Percentiles rank a stretch among this genome's conserved stretches.
phyloP scores from a whole-genome alignment of 2,797 vertebrate species.

The Benthosema pterotum region DNA sequence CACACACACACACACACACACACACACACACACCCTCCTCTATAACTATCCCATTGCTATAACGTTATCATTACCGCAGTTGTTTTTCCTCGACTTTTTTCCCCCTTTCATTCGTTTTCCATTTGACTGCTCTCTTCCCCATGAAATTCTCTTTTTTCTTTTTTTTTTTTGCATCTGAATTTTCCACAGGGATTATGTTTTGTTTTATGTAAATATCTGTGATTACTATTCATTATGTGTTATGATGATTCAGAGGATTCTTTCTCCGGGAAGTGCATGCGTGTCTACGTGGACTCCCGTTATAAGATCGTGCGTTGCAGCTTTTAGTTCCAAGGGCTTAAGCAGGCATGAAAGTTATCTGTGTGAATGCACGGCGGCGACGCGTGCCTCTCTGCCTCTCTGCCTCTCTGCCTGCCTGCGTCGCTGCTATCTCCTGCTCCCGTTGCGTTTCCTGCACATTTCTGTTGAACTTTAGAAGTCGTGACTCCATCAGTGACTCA shows the following conservation, averaged over 20 bases:
- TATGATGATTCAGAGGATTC: slow-evolving; percentile 70
- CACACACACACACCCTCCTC: slow-evolving; percentile 18
- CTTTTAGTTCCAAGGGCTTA: slow-evolving; percentile 59
- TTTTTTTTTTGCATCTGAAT: slow-evolving; percentile 69
- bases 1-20: slow-evolving; percentile 6
- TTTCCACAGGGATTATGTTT: slow-evolving; percentile 74
- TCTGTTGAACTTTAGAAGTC: slow-evolving; percentile 70
- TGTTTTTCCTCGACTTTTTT: slow-evolving; percentile 55
- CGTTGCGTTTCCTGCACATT: slow-evolving; percentile 53
- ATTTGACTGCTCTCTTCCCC: slow-evolving; percentile 37
- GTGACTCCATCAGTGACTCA: slow-evolving; percentile 73
- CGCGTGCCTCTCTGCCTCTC: too few relatives aligned
- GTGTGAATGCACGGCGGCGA: background rate
- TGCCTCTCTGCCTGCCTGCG: too few relatives aligned
- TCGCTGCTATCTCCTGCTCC: slow-evolving; percentile 18
- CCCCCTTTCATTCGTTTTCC: slow-evolving; percentile 63
- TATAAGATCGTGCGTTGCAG: slow-evolving; percentile 5
- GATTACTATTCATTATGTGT: slow-evolving; percentile 77
- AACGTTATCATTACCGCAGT: slow-evolving; percentile 66
- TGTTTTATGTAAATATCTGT: slow-evolving; percentile 72
- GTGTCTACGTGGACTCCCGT: slow-evolving; percentile 32
- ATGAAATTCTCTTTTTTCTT: slow-evolving; percentile 71
- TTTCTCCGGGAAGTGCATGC: slow-evolving; percentile 54
- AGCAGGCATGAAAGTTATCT: slow-evolving; percentile 55
- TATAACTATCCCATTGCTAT: slow-evolving; percentile 25